Base-by-base conservation (phyloP, 2,113 vertebrate genomes). In the Ophiodon elongatus region DNA sequence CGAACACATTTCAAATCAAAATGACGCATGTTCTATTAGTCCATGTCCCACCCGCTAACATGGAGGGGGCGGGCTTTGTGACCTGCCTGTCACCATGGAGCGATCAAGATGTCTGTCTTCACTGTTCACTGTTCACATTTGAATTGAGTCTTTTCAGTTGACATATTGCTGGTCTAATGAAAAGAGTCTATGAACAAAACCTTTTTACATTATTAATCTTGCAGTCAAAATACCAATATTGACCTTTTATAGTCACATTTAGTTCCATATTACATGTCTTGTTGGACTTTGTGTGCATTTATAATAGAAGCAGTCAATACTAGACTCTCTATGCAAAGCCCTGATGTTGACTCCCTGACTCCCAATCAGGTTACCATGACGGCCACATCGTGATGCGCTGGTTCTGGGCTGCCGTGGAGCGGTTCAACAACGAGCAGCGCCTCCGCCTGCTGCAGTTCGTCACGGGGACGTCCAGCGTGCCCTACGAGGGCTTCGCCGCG, bases 391-490 rank as follows among this genome's bases (percentile, higher is more conserved):
- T 99, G 83, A 99, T 99, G 87, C 95, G 98, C 9, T 99, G 98
- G 98, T 99, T 99, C 93, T 99, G 98, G 98, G 97, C 96, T 0
- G 97, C 97, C 0, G 98, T 99, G 90, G 98, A 99, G 77, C 96
- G 96, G 21, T 99, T 99, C 90, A 99, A 99, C 94, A 99, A 99
- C 0, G 98, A 99, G 85, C 98, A 99, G 93, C 96, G 98, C 2
- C 94, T 99, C 29, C 95, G 98, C 1, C 92, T 99, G 86, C 91
- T 99, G 82, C 98, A 99, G 88, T 99, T 99, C 0, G 98, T 99
- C 89, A 99, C 98, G 0, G 98, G 98, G 50, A 99, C 98, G 0
- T 99, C 98, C 5, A 99, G 98, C 0, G 98, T 99, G 31, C 98
- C 98, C 0, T 99, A 99, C 0, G 98, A 99, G 88, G 98, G 98